phyloP scores from a whole-genome alignment of 2,888 invertebrate species.

The Elegia similella region DNA sequence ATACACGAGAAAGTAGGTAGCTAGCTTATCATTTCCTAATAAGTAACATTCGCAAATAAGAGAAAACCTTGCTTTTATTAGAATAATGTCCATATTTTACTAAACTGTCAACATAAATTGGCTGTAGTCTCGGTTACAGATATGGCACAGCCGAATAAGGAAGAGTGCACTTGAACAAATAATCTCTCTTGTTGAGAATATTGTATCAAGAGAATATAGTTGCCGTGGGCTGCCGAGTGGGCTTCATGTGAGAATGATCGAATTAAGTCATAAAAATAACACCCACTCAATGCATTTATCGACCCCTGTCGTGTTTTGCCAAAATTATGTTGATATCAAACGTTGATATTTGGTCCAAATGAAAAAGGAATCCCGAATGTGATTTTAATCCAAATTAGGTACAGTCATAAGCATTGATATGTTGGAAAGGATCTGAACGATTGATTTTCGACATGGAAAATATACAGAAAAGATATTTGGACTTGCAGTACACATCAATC shows the following conservation, averaged over 20 bases:
- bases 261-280: conserved; percentile 44
- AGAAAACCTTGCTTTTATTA: conserved; percentile 15
- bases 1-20: conserved; percentile 1
- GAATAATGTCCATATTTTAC: conserved; percentile 28
- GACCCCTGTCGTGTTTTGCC: conserved; percentile 29
- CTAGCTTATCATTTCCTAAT: not conserved
- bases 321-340: conserved; percentile 25
- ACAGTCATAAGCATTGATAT: too few species aligned
- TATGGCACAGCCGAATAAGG: conserved; percentile 47
- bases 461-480: too few species aligned
- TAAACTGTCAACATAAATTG: conserved; percentile 33
- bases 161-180: conserved; percentile 70
- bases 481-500: too few species aligned
- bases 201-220: conserved; percentile 46
- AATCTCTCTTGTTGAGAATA: conserved; percentile 49
- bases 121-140: conserved; percentile 37
- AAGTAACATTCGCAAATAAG: conserved; percentile 19
- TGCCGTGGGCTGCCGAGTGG: conserved; percentile 48
- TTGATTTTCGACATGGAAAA: too few species aligned
- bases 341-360: not conserved
- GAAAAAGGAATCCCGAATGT: not conserved
- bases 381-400: too few species aligned
- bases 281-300: conserved; percentile 44
- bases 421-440: too few species aligned
- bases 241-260: conserved; percentile 40